Percentiles rank a stretch among this genome's conserved stretches.
Evolutionary conservation across 2,888 invertebrate species (phyloP).

Genomic region (Cephalotes varians): DNA sequence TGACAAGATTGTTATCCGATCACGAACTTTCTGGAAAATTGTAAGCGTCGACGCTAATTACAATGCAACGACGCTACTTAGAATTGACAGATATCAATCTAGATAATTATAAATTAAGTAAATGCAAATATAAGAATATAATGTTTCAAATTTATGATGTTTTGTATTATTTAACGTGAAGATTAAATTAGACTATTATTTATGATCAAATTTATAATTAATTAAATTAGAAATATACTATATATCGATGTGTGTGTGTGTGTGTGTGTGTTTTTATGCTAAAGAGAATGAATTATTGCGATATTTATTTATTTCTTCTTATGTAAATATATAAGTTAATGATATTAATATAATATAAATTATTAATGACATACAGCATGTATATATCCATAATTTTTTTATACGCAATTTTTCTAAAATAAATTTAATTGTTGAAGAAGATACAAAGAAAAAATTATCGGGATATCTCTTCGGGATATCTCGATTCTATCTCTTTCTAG

Average conservation of each 20-base stretch:
- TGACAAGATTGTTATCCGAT: neutral
- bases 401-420: too few species aligned
- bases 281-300: neutral
- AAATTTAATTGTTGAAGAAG: too few species aligned
- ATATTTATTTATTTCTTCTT: too few species aligned
- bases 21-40: slow-evolving; percentile 53
- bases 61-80: neutral
- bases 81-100: neutral
- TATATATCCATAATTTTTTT: too few species aligned
- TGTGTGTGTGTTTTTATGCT: neutral
- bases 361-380: too few species aligned
- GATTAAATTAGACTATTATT: neutral
- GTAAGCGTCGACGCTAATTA: neutral
- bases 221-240: neutral
- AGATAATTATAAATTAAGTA: neutral
- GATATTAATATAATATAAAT: too few species aligned
- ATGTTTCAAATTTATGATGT: neutral
- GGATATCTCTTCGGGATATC: too few species aligned
- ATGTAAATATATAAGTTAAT: too few species aligned
- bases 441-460: too few species aligned
- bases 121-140: neutral
- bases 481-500: too few species aligned
- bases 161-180: neutral
- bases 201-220: neutral
- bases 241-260: too few species aligned